Percentiles rank a stretch among this genome's conserved stretches.
These are phyloP conservation scores for Drosophila suboccidentalis DNA, from an alignment of 2,888 invertebrate species.

Conservation along the genomic window DNA sequence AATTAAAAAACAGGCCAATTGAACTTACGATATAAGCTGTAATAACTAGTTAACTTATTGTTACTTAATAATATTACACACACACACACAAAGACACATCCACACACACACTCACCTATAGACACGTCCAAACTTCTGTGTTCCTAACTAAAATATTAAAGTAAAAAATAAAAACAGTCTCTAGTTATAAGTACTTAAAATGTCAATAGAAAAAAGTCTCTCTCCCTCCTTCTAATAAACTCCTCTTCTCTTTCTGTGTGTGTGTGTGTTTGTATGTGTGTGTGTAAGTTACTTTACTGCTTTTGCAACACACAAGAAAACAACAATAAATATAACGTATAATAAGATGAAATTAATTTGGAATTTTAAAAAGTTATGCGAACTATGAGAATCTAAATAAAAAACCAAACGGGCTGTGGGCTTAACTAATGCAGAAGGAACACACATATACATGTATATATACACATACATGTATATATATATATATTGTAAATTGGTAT, in stretches of 20 bases:
- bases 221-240: background rate
- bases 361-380: background rate
- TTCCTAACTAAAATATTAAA: constrained; percentile 55
- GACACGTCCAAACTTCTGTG: constrained; percentile 54
- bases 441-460: background rate
- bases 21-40: constrained; percentile 37
- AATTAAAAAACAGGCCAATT: constrained; percentile 45
- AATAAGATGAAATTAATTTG: constrained; percentile 6
- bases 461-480: constrained; percentile 3
- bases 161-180: constrained; percentile 20
- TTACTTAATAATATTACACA: constrained; percentile 22
- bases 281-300: constrained; percentile 14
- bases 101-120: constrained; percentile 17
- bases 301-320: constrained; percentile 26
- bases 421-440: constrained; percentile 10
- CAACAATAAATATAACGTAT: constrained; percentile 7
- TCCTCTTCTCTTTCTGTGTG: background rate
- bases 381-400: constrained; percentile 8
- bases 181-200: constrained; percentile 23
- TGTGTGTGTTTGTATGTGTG: constrained; percentile 4
- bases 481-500: background rate
- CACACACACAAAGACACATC: constrained; percentile 19
- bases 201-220: background rate
- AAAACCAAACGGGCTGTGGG: constrained; percentile 48
- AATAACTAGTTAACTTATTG: constrained; percentile 29